phyloP scores from a whole-genome alignment of 2,113 vertebrate genomes.

The Bombycilla garrulus region DNA sequence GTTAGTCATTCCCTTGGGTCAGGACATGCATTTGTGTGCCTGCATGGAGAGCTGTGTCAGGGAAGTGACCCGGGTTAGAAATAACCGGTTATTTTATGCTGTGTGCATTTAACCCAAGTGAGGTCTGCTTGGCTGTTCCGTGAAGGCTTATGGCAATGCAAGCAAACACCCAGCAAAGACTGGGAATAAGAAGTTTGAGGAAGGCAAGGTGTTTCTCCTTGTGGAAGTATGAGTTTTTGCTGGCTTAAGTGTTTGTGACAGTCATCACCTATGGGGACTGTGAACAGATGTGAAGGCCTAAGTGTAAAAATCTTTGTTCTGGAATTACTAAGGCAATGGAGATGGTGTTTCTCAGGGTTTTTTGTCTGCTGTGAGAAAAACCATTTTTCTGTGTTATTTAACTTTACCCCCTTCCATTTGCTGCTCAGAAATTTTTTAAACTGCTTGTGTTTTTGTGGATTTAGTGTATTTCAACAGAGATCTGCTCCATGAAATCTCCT shows the following conservation, averaged over 20 bases:
- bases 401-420: not conserved
- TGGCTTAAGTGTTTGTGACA: not conserved
- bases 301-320: not conserved
- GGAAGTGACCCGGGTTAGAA: not conserved
- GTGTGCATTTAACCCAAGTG: not conserved
- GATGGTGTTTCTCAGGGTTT: not conserved
- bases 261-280: not conserved
- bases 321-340: not conserved
- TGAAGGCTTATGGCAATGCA: not conserved
- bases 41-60: not conserved
- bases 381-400: not conserved
- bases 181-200: not conserved
- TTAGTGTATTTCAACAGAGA: not conserved
- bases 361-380: not conserved
- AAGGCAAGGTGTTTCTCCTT: not conserved
- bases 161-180: not conserved
- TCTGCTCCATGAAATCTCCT: not conserved
- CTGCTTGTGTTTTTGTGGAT: not conserved
- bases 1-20: not conserved
- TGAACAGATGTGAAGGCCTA: not conserved
- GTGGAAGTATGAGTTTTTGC: not conserved
- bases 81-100: not conserved
- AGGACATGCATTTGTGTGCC: not conserved
- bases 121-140: fast-evolving
- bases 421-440: not conserved